Evolutionary conservation across 2,888 invertebrate species (phyloP), one percentile per base, ranked within the genome.

Genomic region (Petrolisthes manimaculis): DNA sequence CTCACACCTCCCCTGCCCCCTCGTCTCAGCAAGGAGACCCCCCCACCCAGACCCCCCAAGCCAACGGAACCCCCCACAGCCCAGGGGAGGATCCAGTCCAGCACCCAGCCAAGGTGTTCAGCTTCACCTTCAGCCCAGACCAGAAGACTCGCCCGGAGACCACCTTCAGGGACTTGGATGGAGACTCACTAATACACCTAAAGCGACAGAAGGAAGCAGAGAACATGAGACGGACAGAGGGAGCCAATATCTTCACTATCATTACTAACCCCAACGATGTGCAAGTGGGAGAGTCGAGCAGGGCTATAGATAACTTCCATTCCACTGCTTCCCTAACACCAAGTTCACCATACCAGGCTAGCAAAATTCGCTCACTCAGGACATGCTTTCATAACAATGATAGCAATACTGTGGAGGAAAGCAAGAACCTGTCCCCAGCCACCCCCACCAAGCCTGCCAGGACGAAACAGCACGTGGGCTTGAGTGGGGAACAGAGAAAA

Each of bases 1-100:
- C 71, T n/a, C n/a, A n/a, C 71, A 14, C 71, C 75, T 8, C 82
- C 86, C 56, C 67, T 86, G 14, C 86, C 86, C 86, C 86, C 86
- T 9, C 86, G 86, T 24, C 82, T 55, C 18, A 81, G 74, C 86
- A 56, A 53, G 74, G 61, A 56, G 37, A 21, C 21, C 2, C 82
- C 82, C 81, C 86, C 86, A 8, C 86, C 86, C 9, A 55, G 75
- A 4, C 86, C 86, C 3, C 81, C 81, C 4, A 86, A 86, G 74
- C 61, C 77, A 37, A 14, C 69, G 69, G 82, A 53, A 53, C 4
- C 75, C 56, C 67, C 53, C 78, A 78, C 21, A 5, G 3, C 54
- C 54, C 14, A 21, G 69, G 67, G 12, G 56, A 67, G n/a, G 81
- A 37, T 8, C 84, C 77, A 8, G 51, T 51, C 69, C 51, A 74